Evolutionary conservation across 2,113 vertebrate species (phyloP).

Genomic region (Fukomys damarensis): DNA sequence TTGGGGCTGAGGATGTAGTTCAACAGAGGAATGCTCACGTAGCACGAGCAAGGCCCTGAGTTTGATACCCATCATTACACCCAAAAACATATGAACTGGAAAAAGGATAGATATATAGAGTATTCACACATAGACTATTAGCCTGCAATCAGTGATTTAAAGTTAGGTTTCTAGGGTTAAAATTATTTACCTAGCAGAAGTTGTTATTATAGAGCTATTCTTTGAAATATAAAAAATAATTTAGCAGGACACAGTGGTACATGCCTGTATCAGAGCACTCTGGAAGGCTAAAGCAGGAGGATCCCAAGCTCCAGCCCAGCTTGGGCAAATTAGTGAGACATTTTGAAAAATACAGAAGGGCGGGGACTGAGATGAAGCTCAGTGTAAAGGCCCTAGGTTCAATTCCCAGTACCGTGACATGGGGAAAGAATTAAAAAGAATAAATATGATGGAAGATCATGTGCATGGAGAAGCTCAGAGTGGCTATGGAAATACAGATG

Average conservation of each 20-base stretch:
- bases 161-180: background rate
- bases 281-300: background rate
- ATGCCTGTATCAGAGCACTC: background rate
- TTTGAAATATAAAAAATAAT: constrained; percentile 4
- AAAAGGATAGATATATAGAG: background rate
- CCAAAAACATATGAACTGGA: background rate
- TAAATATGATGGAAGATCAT: background rate
- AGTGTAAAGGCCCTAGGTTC: background rate
- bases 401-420: background rate
- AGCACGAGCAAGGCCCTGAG: background rate
- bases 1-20: background rate
- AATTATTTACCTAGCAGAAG: constrained; percentile 2
- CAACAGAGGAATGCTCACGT: background rate
- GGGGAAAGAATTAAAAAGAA: background rate
- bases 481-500: background rate
- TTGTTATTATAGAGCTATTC: background rate
- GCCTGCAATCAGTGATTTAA: constrained; percentile 36
- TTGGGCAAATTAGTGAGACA: background rate
- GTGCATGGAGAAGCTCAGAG: background rate
- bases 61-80: background rate
- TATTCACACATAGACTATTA: background rate
- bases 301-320: background rate
- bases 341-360: background rate
- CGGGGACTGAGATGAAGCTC: background rate
- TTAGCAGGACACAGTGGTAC: background rate